These are phyloP conservation scores for Tholera decimalis DNA, from an alignment of 2,888 invertebrate species.

Conservation along the genomic window DNA sequence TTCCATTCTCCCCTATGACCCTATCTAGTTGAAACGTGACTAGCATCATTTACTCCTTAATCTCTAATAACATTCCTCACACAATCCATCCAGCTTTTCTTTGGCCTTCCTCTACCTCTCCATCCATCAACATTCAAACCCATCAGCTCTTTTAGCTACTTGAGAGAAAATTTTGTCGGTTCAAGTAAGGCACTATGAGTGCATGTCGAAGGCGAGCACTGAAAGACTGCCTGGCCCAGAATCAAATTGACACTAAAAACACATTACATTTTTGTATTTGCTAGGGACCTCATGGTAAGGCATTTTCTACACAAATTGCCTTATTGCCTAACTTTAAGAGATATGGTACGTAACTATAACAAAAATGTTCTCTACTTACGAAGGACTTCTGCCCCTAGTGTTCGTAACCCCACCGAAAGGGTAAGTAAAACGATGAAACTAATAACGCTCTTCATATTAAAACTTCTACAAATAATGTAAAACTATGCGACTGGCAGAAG, in stretches of 20 bases:
- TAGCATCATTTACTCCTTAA: no score
- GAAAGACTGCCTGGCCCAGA: not conserved
- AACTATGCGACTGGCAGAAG: slow-evolving; percentile 21
- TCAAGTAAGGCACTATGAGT: not conserved
- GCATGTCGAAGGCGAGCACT: not conserved
- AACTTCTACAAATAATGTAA: slow-evolving; percentile 32
- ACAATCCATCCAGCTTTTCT: no score
- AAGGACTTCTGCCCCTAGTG: slow-evolving; percentile 46
- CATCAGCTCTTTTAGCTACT: not conserved
- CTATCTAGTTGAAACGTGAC: no score
- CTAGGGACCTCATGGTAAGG: not conserved
- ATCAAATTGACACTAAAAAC: not conserved
- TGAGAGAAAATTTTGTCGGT: not conserved
- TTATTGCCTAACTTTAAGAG: no score
- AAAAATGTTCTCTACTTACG: slow-evolving; percentile 56
- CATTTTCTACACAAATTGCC: not conserved
- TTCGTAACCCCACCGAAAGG: slow-evolving; percentile 17
- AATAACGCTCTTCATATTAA: slow-evolving; percentile 42
- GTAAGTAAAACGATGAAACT: slow-evolving; percentile 35
- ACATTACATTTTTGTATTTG: no score
- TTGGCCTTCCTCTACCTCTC: no score
- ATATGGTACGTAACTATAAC: not conserved
- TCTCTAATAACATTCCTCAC: no score
- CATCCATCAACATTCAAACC: no score
- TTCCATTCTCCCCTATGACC: no score